Evolutionary conservation across 2,113 vertebrate species (phyloP).

Genomic region (Epinephelus cyanopodus): DNA sequence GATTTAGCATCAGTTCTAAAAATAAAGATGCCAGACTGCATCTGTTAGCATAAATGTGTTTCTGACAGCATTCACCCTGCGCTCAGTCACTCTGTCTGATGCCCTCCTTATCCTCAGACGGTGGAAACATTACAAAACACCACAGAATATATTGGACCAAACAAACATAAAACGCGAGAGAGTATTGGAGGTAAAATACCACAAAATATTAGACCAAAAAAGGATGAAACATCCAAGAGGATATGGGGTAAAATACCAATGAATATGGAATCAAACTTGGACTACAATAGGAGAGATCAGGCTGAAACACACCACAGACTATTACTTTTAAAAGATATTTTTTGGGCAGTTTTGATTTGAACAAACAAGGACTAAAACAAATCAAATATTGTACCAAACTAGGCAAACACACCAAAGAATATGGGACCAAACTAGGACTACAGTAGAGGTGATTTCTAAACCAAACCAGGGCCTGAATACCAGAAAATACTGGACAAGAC

Average conservation of each 20-base stretch:
- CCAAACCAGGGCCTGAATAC: not conserved
- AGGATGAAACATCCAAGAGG: not conserved
- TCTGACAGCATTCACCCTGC: not conserved
- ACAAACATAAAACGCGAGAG: too few relatives aligned
- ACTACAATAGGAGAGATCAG: too few relatives aligned
- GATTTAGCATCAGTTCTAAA: not conserved
- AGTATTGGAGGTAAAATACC: not conserved
- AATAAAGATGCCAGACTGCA: not conserved
- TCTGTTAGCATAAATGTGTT: constrained; percentile 4
- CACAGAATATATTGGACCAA: too few relatives aligned
- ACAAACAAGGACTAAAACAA: not conserved
- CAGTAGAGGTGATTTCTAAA: too few relatives aligned
- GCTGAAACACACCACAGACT: not conserved
- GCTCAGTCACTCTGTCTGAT: not conserved
- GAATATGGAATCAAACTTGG: not conserved
- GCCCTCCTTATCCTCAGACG: not conserved
- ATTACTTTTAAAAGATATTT: too few relatives aligned
- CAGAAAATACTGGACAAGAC: not conserved
- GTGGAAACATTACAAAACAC: not conserved
- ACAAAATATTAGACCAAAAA: not conserved
- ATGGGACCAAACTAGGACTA: not conserved
- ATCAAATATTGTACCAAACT: not conserved
- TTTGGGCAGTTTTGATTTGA: not conserved
- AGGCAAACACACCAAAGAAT: not conserved
- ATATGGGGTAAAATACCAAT: not conserved